Conservation (phyloP, 1,140 invertebrate species). For the Eumeta japonica region DNA sequence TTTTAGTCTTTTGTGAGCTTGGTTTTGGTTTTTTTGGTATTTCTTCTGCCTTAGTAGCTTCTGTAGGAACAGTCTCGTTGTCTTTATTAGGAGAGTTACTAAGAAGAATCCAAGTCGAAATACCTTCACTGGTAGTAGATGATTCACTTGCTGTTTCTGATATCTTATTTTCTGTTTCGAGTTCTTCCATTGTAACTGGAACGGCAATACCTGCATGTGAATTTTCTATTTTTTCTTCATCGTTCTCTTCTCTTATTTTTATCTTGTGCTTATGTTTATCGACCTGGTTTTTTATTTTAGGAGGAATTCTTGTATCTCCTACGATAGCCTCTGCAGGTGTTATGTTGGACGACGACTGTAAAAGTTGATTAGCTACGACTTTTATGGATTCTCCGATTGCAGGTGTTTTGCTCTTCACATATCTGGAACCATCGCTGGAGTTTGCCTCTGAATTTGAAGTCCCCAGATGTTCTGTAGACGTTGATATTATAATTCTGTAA, state of each 20-base stretch:
- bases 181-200: conserved; percentile 57
- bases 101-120: conserved; percentile 76
- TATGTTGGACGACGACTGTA: conserved; percentile 40
- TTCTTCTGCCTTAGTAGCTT: conserved; percentile 39
- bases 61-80: conserved; percentile 24
- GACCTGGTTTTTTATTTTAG: conserved; percentile 60
- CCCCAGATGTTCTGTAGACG: not conserved
- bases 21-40: conserved; percentile 38
- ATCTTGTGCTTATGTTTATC: conserved; percentile 46
- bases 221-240: conserved; percentile 40
- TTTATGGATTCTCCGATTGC: conserved; percentile 58
- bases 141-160: conserved; percentile 49
- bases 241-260: conserved; percentile 43
- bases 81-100: conserved; percentile 49
- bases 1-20: conserved; percentile 32
- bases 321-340: conserved; percentile 38
- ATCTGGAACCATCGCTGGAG: conserved; percentile 19
- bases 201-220: conserved; percentile 61
- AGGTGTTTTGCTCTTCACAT: conserved; percentile 39
- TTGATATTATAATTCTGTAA: not conserved
- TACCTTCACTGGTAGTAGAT: conserved; percentile 64
- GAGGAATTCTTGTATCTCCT: conserved; percentile 62
- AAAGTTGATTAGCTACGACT: conserved; percentile 56
- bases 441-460: not conserved
- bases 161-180: conserved; percentile 49